Evolutionary conservation across 2,888 invertebrate species (phyloP).

Genomic region (Gari tellinella): DNA sequence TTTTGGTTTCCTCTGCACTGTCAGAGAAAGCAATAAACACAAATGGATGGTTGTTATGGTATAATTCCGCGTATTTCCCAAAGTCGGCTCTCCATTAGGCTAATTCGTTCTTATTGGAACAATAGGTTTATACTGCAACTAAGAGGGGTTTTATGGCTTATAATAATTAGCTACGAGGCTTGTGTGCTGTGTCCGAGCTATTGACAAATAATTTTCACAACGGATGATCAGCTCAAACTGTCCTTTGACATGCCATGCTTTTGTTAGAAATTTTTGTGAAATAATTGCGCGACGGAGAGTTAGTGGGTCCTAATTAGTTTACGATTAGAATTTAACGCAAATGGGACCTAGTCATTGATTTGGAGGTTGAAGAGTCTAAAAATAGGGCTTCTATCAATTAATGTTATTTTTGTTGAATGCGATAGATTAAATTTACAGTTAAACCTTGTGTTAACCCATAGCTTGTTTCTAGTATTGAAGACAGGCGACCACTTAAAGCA

Average conservation of each 20-base stretch:
- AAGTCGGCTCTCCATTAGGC: constrained; percentile 52
- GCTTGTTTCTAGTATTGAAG: too few relatives aligned
- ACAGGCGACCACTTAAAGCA: too few relatives aligned
- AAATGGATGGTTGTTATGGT: constrained; percentile 48
- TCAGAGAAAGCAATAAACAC: constrained; percentile 50
- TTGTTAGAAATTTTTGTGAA: constrained; percentile 3
- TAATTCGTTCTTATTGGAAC: constrained; percentile 57
- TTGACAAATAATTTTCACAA: constrained; percentile 28
- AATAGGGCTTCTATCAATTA: neutral
- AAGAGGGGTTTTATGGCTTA: constrained; percentile 56
- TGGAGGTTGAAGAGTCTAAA: neutral
- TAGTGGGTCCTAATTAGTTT: constrained; percentile 1
- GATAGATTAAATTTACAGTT: too few relatives aligned
- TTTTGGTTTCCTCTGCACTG: constrained; percentile 41
- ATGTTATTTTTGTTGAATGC: neutral
- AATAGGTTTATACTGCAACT: constrained; percentile 27
- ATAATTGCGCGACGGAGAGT: neutral
- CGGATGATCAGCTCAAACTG: constrained; percentile 17
- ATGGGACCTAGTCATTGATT: constrained; percentile 3
- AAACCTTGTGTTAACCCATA: too few relatives aligned
- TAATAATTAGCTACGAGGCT: constrained; percentile 50
- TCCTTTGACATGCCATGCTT: constrained; percentile 33
- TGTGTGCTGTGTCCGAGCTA: constrained; percentile 33
- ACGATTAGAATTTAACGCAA: constrained; percentile 13
- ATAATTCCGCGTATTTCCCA: constrained; percentile 45